Base-by-base conservation (phyloP, 2,797 vertebrate species). In the Crocodylus rhombifer region DNA sequence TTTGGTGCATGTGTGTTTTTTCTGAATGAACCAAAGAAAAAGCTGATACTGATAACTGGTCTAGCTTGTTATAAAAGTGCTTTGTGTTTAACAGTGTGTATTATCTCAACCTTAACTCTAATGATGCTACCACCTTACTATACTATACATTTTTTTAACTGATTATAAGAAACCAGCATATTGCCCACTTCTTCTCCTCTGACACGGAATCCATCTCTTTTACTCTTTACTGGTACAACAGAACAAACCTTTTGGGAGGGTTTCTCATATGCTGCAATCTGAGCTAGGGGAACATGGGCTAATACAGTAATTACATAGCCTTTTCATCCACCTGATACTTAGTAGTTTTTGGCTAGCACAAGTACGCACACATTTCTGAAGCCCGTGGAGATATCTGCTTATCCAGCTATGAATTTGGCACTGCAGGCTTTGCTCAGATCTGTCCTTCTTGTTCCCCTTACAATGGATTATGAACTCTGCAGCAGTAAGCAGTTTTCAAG, bases 61-160 rank as follows among this genome's bases (percentile, higher is more conserved):
- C 18, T 3, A n/a, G 75, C 77, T 6, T 5, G 12, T 21, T 65
- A 7, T 13, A 5, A 30, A 55, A 16, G 80, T 5, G 36, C 74
- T 42, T 57, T 4, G 3, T 3, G 3, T 3, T 73, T 51, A 42
- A 1, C 4, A 14, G 75, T 25, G 6, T 58, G 12, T 4, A 15
- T 15, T 20, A 1, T 3, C 26, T 20, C 2, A 12, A 16, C 15
- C 62, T 56, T 0, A 6, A 1, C 65, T 7, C 4, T 15, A 51
- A 12, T 20, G 36, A 14, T 2, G 7, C 80, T 9, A 30, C 5
- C n/a, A 42, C 8, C 20, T 42, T 23, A 25, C 69, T 73, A 15
- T 25, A 51, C 14, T 51, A 73, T 51, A 73, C 33, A n/a, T 6
- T 5, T 21, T 21, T 42, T 73, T 73, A 73, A 51, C 25, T 73